Evolutionary conservation across 2,888 invertebrate genomes (phyloP).

Genomic region (Ephialtes manifestator): DNA sequence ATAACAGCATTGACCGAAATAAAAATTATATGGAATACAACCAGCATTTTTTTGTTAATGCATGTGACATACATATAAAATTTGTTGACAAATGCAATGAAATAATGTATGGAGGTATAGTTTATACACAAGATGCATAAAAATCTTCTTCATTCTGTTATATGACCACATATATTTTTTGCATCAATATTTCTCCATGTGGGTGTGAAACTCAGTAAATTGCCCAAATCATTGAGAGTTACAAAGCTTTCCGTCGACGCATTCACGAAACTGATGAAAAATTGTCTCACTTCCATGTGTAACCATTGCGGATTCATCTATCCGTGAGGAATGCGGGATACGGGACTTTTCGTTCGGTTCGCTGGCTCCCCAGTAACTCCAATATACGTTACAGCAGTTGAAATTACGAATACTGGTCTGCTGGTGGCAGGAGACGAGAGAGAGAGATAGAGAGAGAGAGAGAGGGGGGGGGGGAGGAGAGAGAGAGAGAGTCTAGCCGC

Average conservation of each 20-base stretch:
- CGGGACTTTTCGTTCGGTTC: slow-evolving; percentile 37
- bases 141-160: too few relatives aligned
- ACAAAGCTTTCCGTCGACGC: background rate
- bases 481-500: background rate
- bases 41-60: too few relatives aligned
- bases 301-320: slow-evolving; percentile 30
- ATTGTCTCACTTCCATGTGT: slow-evolving; percentile 25
- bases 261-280: background rate
- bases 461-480: background rate
- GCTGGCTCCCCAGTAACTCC: slow-evolving; percentile 25
- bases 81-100: too few relatives aligned
- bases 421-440: slow-evolving; percentile 12
- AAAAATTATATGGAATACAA: too few relatives aligned
- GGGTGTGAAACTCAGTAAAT: background rate
- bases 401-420: slow-evolving; percentile 12
- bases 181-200: too few relatives aligned
- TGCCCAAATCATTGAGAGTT: background rate
- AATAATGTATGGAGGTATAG: too few relatives aligned
- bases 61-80: too few relatives aligned
- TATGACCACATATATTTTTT: too few relatives aligned
- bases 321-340: slow-evolving; percentile 35
- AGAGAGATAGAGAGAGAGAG: slow-evolving; percentile 20
- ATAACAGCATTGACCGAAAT: too few relatives aligned
- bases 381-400: slow-evolving; percentile 11
- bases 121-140: too few relatives aligned